Conservation (phyloP, 2,797 vertebrate species). For the Spinibarbus caldwelli region DNA sequence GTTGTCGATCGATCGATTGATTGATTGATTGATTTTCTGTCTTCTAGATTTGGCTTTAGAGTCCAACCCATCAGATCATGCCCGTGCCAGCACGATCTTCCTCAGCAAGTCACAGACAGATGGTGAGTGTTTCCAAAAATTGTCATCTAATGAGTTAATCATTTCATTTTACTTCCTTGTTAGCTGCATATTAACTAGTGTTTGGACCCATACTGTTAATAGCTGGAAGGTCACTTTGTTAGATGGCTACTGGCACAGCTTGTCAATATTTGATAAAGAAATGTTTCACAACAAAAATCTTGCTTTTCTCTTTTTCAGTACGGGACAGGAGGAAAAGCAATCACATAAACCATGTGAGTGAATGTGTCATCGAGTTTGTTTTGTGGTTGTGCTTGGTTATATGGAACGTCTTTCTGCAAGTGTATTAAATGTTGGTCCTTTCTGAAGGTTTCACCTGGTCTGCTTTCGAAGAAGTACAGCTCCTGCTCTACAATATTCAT, state of each 20-base stretch:
- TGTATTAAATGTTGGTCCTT: slow-evolving; percentile 3
- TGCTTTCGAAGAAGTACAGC: slow-evolving; percentile 94
- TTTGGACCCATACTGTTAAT: not conserved
- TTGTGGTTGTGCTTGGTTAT: not conserved
- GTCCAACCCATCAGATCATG: slow-evolving; percentile 96
- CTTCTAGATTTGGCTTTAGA: slow-evolving; percentile 88
- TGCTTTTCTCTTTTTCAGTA: slow-evolving; percentile 82
- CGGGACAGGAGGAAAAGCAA: slow-evolving; percentile 98
- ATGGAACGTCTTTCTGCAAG: not conserved
- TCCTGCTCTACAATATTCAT: slow-evolving; percentile 98
- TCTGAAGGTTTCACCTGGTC: slow-evolving; percentile 90
- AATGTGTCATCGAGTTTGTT: not conserved
- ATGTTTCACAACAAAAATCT: slow-evolving; percentile 14
- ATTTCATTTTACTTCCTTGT: not conserved
- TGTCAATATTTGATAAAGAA: not conserved
- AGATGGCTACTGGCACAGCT: not conserved
- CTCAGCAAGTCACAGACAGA: slow-evolving; percentile 98
- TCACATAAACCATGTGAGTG: slow-evolving; percentile 95
- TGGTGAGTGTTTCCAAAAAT: slow-evolving; percentile 78
- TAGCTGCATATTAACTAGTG: slow-evolving; percentile 4
- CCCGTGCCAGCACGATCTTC: slow-evolving; percentile 96
- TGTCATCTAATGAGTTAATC: not conserved
- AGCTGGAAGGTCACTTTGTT: not conserved
- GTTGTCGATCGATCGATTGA: not conserved
- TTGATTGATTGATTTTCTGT: slow-evolving; percentile 13